Percentiles rank a stretch among this genome's conserved stretches.
phyloP scores from a whole-genome alignment of 2,797 vertebrate species.

The Melanogrammus aeglefinus region DNA sequence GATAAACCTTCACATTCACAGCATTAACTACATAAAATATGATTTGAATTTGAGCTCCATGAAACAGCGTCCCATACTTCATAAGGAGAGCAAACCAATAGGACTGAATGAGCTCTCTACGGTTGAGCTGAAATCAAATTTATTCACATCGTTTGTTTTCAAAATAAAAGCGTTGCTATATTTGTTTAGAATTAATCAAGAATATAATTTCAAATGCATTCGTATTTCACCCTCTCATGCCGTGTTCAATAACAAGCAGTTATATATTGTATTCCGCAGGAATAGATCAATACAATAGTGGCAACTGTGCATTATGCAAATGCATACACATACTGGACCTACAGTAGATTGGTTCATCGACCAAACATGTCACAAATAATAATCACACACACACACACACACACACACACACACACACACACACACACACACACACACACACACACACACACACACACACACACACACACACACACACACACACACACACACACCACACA shows the following conservation, averaged over 20 bases:
- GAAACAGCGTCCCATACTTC: not conserved
- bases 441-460: conserved; percentile 11
- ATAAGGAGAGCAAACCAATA: not conserved
- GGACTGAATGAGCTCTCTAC: not conserved
- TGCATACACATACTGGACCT: not conserved
- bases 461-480: conserved; percentile 11
- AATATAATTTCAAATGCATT: not conserved
- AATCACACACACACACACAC: not conserved
- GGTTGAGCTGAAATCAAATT: conserved; percentile 2
- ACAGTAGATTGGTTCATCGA: too few species aligned
- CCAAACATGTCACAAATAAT: not conserved
- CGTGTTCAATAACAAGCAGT: not conserved
- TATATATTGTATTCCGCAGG: not conserved
- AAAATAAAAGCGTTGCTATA: not conserved
- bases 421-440: conserved; percentile 3
- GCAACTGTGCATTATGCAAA: not conserved
- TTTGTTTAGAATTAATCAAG: not conserved
- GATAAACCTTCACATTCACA: not conserved
- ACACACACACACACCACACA: conserved; percentile 13
- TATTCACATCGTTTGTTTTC: not conserved
- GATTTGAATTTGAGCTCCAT: not conserved
- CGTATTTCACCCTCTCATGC: not conserved
- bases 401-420: conserved; percentile 7
- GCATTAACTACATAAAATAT: not conserved
- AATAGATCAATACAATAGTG: not conserved